Conservation (phyloP, 2,888 invertebrate species). For the Theristus sp. region DNA sequence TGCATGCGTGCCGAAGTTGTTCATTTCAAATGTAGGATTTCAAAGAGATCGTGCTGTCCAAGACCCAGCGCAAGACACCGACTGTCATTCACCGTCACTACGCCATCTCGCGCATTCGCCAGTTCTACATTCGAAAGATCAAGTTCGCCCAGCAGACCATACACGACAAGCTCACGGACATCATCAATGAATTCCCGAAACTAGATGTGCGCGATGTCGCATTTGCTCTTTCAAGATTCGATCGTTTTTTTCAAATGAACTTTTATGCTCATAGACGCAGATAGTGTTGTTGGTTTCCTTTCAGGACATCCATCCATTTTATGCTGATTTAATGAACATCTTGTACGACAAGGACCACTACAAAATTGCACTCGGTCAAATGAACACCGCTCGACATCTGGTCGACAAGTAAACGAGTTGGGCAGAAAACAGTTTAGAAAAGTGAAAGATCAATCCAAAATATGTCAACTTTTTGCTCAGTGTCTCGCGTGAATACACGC, state of each 20-base stretch:
- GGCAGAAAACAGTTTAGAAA: not conserved
- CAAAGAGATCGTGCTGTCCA: conserved; percentile 88
- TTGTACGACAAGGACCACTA: conserved; percentile 97
- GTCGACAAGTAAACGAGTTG: conserved; percentile 44
- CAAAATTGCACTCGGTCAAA: conserved; percentile 86
- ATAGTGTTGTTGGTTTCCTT: conserved; percentile 10
- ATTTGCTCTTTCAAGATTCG: no score
- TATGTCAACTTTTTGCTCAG: no score
- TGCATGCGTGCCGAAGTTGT: conserved; percentile 27
- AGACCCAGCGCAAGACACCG: conserved; percentile 95
- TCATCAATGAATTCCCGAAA: conserved; percentile 93
- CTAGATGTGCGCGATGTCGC: conserved; percentile 50
- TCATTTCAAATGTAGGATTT: conserved; percentile 82
- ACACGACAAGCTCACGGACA: conserved; percentile 80
- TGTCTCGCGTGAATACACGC: conserved; percentile 85
- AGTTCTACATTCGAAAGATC: conserved; percentile 90
- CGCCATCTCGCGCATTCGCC: conserved; percentile 82
- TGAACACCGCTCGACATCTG: conserved; percentile 86
- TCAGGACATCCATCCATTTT: conserved; percentile 87
- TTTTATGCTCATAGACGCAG: conserved; percentile 9
- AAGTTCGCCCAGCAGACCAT: conserved; percentile 92
- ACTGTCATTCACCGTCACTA: conserved; percentile 94
- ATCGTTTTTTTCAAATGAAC: no score
- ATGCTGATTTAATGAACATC: conserved; percentile 96
- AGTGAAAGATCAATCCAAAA: conserved; percentile 1